Conservation (phyloP, 2,888 invertebrate genomes). For the Lysandra bellargus region DNA sequence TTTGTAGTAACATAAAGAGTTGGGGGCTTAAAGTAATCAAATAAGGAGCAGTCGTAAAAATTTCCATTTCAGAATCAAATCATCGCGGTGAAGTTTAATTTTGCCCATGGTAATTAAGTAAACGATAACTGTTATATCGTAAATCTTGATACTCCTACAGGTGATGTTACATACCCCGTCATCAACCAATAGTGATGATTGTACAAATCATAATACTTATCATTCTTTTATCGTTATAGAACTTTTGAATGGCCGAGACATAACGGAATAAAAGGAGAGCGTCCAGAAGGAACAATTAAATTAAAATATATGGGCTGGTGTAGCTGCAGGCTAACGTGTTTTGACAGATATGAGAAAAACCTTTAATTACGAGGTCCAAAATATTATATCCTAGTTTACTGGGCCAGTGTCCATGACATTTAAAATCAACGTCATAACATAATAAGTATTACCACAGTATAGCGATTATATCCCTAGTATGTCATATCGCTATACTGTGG, state of each 20-base stretch:
- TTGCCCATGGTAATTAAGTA: slow-evolving; percentile 58
- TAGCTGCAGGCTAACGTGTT: too few relatives aligned
- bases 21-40: neutral
- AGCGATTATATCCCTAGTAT: too few relatives aligned
- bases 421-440: too few relatives aligned
- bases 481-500: too few relatives aligned
- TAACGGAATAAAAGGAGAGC: too few relatives aligned
- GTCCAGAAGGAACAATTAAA: too few relatives aligned
- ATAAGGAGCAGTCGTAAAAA: slow-evolving; percentile 36
- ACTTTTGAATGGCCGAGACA: neutral
- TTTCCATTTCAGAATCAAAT: slow-evolving; percentile 39
- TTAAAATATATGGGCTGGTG: too few relatives aligned
- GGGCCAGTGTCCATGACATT: too few relatives aligned
- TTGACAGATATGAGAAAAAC: too few relatives aligned
- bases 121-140: slow-evolving; percentile 55
- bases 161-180: neutral
- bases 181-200: neutral
- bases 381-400: too few relatives aligned
- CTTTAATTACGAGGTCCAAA: too few relatives aligned
- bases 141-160: slow-evolving; percentile 48
- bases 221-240: neutral
- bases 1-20: neutral
- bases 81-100: slow-evolving; percentile 41
- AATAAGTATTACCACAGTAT: too few relatives aligned
- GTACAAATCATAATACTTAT: slow-evolving; percentile 1